Evolutionary conservation across 2,113 vertebrate genomes (phyloP).

Genomic region (Microcebus tavaratra): DNA sequence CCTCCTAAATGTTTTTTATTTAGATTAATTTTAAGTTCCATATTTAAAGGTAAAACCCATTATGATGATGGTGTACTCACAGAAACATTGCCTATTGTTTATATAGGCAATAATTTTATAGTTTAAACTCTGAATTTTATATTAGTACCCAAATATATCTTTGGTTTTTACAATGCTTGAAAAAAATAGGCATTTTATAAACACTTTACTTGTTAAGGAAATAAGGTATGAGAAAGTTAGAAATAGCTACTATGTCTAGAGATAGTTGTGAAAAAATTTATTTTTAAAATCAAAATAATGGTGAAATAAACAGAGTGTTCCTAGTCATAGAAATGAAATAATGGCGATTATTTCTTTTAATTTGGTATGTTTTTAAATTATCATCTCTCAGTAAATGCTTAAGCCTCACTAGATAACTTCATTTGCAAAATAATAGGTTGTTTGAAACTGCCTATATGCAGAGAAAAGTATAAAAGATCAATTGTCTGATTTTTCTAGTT

Average conservation of each 20-base stretch:
- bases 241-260: background rate
- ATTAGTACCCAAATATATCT: background rate
- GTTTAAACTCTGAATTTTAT: background rate
- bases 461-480: background rate
- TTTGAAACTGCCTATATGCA: background rate
- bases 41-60: background rate
- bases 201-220: background rate
- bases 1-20: background rate
- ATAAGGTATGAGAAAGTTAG: constrained; percentile 5
- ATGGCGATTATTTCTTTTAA: background rate
- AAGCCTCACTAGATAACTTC: background rate
- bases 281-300: background rate
- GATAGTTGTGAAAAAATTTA: background rate
- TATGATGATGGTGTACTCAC: background rate
- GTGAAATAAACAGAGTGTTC: background rate
- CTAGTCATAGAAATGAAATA: background rate
- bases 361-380: background rate
- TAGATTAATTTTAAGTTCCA: constrained; percentile 6
- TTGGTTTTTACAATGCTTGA: background rate
- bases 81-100: background rate
- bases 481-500: background rate
- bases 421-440: background rate
- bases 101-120: background rate
- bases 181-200: background rate
- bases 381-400: background rate